Evolutionary conservation across 2,888 invertebrate genomes (phyloP), one percentile per base, ranked within the genome.

Genomic region (Nomada lathburiana): DNA sequence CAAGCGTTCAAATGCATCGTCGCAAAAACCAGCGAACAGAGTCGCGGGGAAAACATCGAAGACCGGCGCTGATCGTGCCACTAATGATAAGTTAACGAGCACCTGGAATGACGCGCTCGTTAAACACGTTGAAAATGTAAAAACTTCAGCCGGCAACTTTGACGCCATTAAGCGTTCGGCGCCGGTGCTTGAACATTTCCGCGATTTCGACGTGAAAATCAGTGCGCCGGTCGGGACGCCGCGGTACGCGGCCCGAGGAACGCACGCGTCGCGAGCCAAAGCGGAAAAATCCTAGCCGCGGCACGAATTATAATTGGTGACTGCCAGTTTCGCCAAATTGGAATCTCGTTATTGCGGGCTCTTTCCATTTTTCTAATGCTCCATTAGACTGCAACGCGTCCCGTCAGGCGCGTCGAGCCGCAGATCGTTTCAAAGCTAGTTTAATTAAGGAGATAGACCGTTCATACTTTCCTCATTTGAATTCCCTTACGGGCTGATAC

Each of bases 11-110:
- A 74, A 62, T 64, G 59, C 55, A 59, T 53, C 64, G 59, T 72
- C 47, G 36, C 76, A 71, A 68, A 74, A 53, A 53, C 63, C 76
- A 77, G 80, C 76, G 80, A 84, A 74, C 64, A 52, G 53, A 52
- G 53, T 63, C 47, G 13, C 26, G 62, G 59, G 60, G 75, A 63
- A 69, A 67, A 50, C 65, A 80, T 77, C 80, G 84, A 70, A 80
- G 74, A 70, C 80, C 65, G 76, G 16, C 70, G 76, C 68, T 87
- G 78, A 86, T 80, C 80, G 78, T 76, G 72, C 73, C 71, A 80
- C 85, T 89, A 86, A 88, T 86, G 85, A 86, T 80, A 83, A 78
- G 83, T 87, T 89, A 89, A 89, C 89, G 84, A 89, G 80, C 78
- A 72, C 60, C 16, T 68, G 76, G 76, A 69, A 79, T 68, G 74